phyloP scores from a whole-genome alignment of 2,888 invertebrate species.

The Philaethria dido region DNA sequence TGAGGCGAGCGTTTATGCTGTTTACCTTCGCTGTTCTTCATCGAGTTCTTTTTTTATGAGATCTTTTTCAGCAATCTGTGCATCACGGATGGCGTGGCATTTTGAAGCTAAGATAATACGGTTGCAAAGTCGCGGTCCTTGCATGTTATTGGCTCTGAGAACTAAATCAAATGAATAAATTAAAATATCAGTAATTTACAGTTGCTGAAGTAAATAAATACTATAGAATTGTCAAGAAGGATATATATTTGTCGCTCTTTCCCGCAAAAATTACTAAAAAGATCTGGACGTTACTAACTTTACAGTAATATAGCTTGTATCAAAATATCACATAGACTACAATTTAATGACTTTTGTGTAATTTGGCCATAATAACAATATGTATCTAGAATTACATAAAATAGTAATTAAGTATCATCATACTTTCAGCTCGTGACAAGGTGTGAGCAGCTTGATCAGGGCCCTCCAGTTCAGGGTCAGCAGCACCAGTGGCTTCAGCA shows the following conservation, averaged over 20 bases:
- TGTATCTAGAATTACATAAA: too few species aligned
- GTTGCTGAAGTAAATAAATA: too few species aligned
- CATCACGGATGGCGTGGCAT: constrained; percentile 92
- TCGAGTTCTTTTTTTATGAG: constrained; percentile 82
- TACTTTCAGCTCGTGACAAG: constrained; percentile 69
- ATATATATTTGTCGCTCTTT: too few species aligned
- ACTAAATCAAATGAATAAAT: constrained; percentile 55
- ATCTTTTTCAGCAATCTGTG: constrained; percentile 89
- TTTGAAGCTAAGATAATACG: constrained; percentile 92
- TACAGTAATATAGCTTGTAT: too few species aligned
- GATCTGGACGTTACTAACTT: too few species aligned
- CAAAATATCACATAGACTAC: too few species aligned
- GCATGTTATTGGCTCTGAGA: constrained; percentile 86
- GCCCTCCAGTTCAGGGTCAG: constrained; percentile 77
- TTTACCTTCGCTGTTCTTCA: constrained; percentile 79
- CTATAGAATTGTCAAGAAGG: too few species aligned
- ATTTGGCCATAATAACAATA: too few species aligned
- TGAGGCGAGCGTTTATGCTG: too few species aligned
- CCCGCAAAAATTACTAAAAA: too few species aligned
- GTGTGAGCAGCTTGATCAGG: constrained; percentile 80
- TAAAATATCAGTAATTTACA: background rate
- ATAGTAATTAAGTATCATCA: constrained; percentile 39
- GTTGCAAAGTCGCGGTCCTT: constrained; percentile 85
- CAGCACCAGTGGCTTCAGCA: constrained; percentile 62
- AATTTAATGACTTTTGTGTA: too few species aligned